A percentile compares a stretch with the other conserved stretches of the same genome.
Evolutionary conservation across 2,113 vertebrate species (phyloP).

Genomic region (Nyctereutes procyonoides): DNA sequence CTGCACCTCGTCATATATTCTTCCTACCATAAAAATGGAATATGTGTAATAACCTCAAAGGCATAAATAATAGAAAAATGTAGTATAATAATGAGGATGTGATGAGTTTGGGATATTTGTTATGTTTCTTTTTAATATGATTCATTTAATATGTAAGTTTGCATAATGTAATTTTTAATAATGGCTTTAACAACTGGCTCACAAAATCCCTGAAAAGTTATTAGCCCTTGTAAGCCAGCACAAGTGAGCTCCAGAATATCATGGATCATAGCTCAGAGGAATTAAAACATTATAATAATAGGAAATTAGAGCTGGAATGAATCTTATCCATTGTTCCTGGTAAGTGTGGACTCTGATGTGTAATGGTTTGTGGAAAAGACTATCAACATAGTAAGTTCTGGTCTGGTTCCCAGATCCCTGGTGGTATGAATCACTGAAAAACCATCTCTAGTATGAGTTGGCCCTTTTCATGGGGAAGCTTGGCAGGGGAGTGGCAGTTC

Average conservation of each 20-base stretch:
- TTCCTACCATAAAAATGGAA: background rate
- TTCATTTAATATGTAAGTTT: background rate
- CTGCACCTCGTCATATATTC: background rate
- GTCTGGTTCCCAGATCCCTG: background rate
- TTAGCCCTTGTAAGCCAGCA: background rate
- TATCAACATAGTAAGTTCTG: background rate
- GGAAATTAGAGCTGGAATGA: background rate
- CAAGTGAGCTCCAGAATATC: background rate
- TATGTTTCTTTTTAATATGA: conserved; percentile 1
- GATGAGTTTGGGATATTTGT: background rate
- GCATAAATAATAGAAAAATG: background rate
- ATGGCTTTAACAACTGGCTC: background rate
- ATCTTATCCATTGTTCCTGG: background rate
- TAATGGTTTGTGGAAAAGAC: background rate
- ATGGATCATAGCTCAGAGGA: background rate
- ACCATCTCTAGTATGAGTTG: background rate
- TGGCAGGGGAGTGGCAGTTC: background rate
- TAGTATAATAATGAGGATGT: background rate
- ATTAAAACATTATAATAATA: background rate
- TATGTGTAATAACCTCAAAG: background rate
- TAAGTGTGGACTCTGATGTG: background rate
- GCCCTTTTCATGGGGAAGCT: background rate
- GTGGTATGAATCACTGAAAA: background rate
- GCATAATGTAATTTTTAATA: background rate
- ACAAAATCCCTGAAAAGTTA: conserved; percentile 34